Percentiles rank a stretch among this genome's conserved stretches.
phyloP scores from a whole-genome alignment of 2,888 invertebrate genomes.

The Lysandra bellargus region DNA sequence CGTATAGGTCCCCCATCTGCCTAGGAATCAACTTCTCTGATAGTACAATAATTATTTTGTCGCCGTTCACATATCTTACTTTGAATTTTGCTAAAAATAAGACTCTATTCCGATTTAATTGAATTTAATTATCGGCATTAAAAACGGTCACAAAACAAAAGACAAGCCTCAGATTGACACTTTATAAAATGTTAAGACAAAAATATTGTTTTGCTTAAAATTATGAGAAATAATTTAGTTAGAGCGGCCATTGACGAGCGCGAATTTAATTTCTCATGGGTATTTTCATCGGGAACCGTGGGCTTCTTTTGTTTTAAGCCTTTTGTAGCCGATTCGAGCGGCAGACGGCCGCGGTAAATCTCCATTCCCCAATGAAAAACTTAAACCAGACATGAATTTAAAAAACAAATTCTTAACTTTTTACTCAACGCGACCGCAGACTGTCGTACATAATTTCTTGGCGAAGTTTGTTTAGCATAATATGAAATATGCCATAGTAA shows the following conservation, averaged over 20 bases:
- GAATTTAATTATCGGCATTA: neutral
- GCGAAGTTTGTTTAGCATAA: neutral
- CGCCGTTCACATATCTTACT: too few species aligned
- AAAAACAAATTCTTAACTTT: slow-evolving; percentile 11
- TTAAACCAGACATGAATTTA: slow-evolving; percentile 9
- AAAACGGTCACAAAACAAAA: neutral
- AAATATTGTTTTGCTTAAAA: neutral
- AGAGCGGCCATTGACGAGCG: neutral
- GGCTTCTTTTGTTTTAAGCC: slow-evolving; percentile 12
- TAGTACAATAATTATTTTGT: too few species aligned
- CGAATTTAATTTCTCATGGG: slow-evolving; percentile 12
- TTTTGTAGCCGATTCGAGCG: slow-evolving; percentile 1
- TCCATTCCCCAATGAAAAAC: neutral
- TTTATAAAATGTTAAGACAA: neutral
- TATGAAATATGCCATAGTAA: slow-evolving; percentile 11
- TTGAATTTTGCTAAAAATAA: too few species aligned
- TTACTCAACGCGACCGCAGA: neutral
- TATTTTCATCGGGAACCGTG: neutral
- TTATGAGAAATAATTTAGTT: neutral
- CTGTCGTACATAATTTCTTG: slow-evolving; percentile 1
- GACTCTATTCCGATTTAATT: neutral
- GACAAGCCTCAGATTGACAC: neutral
- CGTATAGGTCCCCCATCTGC: too few species aligned
- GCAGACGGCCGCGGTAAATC: neutral
- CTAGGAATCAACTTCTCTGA: too few species aligned